These are phyloP conservation scores for Chironomus tepperi DNA, from an alignment of 1,140 invertebrate genomes.

Conservation along the genomic window DNA sequence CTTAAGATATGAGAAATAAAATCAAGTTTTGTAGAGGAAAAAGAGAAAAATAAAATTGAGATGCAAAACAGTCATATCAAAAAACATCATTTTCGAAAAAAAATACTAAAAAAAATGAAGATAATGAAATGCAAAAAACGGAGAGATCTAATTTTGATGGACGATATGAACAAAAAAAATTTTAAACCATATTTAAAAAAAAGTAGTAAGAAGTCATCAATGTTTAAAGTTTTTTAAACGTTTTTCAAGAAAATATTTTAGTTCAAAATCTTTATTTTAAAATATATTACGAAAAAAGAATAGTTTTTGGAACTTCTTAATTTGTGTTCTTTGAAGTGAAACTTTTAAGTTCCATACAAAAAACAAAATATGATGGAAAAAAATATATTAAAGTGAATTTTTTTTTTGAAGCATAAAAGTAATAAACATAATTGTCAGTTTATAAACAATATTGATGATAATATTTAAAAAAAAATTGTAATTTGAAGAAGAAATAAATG, in stretches of 20 bases:
- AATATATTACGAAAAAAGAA: not conserved
- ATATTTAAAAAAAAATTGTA: not conserved
- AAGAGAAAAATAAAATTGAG: too few species aligned
- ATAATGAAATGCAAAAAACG: not conserved
- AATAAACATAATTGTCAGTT: not conserved
- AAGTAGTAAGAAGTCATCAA: slow-evolving; percentile 8
- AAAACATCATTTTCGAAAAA: too few species aligned
- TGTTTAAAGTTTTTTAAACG: not conserved
- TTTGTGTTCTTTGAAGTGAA: not conserved
- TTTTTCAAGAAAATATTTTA: not conserved
- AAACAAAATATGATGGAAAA: not conserved
- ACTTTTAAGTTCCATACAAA: not conserved
- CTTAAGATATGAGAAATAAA: not conserved
- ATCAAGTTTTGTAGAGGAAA: not conserved
- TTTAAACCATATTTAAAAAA: not conserved
- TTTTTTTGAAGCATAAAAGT: not conserved
- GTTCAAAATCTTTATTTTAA: slow-evolving; percentile 8
- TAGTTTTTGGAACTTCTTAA: not conserved
- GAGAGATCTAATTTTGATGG: not conserved
- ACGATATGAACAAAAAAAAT: not conserved
- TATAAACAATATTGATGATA: not conserved
- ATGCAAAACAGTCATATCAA: not conserved
- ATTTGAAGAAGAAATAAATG: slow-evolving; percentile 5
- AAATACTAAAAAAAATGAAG: not conserved
- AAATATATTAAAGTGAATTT: not conserved